Base-by-base conservation (phyloP, 2,113 vertebrate species). In the Scartelaos histophorus region DNA sequence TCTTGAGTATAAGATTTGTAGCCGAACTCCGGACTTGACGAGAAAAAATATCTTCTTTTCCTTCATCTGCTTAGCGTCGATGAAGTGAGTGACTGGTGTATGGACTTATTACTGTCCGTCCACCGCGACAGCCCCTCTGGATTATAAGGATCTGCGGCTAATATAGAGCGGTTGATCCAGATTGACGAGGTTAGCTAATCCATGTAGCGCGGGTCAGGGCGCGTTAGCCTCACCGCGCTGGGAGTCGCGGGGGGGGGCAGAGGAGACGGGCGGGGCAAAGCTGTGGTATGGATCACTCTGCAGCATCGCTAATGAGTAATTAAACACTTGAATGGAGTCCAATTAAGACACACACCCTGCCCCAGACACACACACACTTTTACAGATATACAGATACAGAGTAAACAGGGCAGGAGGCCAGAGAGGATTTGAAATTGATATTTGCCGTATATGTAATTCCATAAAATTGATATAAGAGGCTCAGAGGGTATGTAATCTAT, bases 301-400 rank as follows among this genome's bases (percentile, higher is more conserved):
- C 89, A 79, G 78, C 85, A 88, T 84, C 82, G 74, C 86, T 89
- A 91, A 89, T 88, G 89, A 91, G 87, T 87, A 88, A 90, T 90
- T 91, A 90, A 90, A 89, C 89, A 90, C 79, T 89, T 89, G 87
- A 90, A 91, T 90, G 85, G 89, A 91, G 87, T 86, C 82, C 86
- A 89, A 88, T 90, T 89, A 88, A 87, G 82, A 84, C 77, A 82
- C 88, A 88, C 79, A 66, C 82, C 66, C 38, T 13, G 25, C 25
- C 11, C 5, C 75, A 68, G 46, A n/a, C 71, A 69, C 73, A 60
- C 67, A 75, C 67, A 74, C 58, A 76, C 49, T 66, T 35, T 66
- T 72, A 64, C 69, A 64, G 21, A 67, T 7, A 24, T 67, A 69
- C 69, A 72, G 66, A 84, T 80, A 86, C 73, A 80, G 22, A 13